Base-by-base conservation (phyloP, 1,140 invertebrate genomes). In the Liolophura sinensis region DNA sequence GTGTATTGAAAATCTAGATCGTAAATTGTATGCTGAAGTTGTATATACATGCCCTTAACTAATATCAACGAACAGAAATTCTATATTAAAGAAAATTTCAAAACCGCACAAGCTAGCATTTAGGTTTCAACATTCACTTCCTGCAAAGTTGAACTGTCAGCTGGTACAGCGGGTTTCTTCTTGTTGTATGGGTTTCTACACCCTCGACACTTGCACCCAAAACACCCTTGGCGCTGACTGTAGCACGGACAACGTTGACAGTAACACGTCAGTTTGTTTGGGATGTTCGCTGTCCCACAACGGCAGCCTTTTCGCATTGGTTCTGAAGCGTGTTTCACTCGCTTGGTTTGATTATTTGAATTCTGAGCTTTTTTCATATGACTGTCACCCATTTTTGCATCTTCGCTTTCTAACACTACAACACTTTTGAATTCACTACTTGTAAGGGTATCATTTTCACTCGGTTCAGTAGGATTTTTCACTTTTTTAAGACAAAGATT, bases 201-300 rank as follows among this genome's bases (percentile, higher is more conserved):
- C 11, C 94, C 94, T 82, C 92, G 89, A 85, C 94, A 97, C 80
- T 91, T 91, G 84, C 94, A 97, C 70, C 92, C 92, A 46, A 91
- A 87, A 79, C 94, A 96, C 15, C 92, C 69, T 51, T 90, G 84
- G 92, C 93, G 77, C 89, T 91, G 74, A 91, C 92, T 62, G 84
- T 96, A 97, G 85, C 94, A 97, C 0, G 94, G 93, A 87, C 94
- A 97, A 67, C 94, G 87, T 81, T 96, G 94, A 4, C 94, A 93
- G 82, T 93, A 94, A 84, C 94, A 97, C 0, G 93, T 95, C 58
- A 95, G 82, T 82, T 94, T 95, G 15, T 93, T 93, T 16, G 93
- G 93, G 67, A 90, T 91, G 11, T 93, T 93, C 20, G 93, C 92
- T 84, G 93, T 93, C n/a, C 94, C 94, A 88, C 94, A 96, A 68